phyloP scores from a whole-genome alignment of 2,113 vertebrate genomes.

The Mionectes macconnelli region DNA sequence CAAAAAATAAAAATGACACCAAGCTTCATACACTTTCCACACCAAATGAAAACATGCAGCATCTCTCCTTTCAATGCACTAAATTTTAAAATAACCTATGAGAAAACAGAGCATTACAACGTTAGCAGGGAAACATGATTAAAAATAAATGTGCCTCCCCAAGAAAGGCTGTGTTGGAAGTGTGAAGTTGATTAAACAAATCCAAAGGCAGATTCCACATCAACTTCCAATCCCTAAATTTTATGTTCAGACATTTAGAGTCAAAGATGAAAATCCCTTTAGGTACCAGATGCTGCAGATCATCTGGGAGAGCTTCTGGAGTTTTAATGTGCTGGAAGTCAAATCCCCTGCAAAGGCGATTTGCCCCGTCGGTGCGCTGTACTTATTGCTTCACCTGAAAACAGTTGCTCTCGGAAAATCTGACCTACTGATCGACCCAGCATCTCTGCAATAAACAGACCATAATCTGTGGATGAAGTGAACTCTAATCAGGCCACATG shows the following conservation, averaged over 20 bases:
- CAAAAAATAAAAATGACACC: constrained; percentile 13
- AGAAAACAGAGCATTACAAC: not conserved
- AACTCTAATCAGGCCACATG: constrained; percentile 93
- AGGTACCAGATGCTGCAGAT: constrained; percentile 89
- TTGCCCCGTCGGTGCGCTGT: constrained; percentile 75
- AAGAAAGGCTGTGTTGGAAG: constrained; percentile 62
- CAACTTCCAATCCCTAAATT: constrained; percentile 76
- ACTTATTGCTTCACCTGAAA: constrained; percentile 87
- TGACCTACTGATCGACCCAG: constrained; percentile 78
- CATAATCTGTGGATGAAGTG: constrained; percentile 88
- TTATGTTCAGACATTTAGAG: constrained; percentile 79
- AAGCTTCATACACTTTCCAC: constrained; percentile 24
- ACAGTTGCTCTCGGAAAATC: constrained; percentile 80
- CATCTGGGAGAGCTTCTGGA: constrained; percentile 78
- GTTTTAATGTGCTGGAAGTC: constrained; percentile 82
- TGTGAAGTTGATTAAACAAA: constrained; percentile 76
- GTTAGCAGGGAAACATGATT: constrained; percentile 53
- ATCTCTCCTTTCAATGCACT: not conserved
- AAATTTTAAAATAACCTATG: constrained; percentile 42
- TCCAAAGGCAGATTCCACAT: constrained; percentile 71
- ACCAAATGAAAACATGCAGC: not conserved
- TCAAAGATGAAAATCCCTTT: constrained; percentile 90
- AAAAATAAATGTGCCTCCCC: constrained; percentile 61
- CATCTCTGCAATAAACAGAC: constrained; percentile 84
- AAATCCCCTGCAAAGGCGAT: constrained; percentile 82